These are phyloP conservation scores for Dioctria rufipes DNA, from an alignment of 2,888 invertebrate species.

Conservation along the genomic window DNA sequence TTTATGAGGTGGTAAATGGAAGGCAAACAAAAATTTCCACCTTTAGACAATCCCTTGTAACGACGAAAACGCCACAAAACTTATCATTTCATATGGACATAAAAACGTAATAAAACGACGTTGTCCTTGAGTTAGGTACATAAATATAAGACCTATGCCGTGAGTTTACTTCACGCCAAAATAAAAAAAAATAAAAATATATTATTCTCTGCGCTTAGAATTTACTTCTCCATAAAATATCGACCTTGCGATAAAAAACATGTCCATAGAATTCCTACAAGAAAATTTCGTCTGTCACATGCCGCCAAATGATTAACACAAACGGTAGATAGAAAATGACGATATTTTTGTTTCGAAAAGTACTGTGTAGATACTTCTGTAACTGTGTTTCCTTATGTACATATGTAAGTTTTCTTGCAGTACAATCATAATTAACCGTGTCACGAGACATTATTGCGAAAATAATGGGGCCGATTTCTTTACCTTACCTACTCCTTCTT, in stretches of 20 bases:
- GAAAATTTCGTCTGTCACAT: conserved; percentile 16
- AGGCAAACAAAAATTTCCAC: background rate
- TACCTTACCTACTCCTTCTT: too few species aligned
- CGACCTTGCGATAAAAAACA: conserved; percentile 8
- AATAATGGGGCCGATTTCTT: too few species aligned
- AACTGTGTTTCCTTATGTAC: too few species aligned
- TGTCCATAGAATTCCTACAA: background rate
- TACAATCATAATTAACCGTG: too few species aligned
- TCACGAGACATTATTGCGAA: too few species aligned
- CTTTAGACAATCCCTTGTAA: background rate
- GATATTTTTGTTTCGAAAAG: too few species aligned
- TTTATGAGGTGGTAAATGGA: conserved; percentile 23
- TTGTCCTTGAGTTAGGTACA: conserved; percentile 14
- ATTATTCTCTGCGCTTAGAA: too few species aligned
- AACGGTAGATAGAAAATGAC: background rate
- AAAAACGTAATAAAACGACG: background rate
- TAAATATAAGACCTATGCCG: background rate
- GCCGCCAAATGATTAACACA: background rate
- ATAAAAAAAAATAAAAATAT: too few species aligned
- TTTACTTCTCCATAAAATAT: background rate
- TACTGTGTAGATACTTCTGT: too few species aligned
- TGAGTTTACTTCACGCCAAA: background rate
- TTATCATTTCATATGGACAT: background rate
- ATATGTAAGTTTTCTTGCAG: too few species aligned
- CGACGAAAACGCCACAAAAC: conserved; percentile 4